Evolutionary conservation across 2,797 vertebrate genomes (phyloP).

Genomic region (Tenualosa thibaudeaui): DNA sequence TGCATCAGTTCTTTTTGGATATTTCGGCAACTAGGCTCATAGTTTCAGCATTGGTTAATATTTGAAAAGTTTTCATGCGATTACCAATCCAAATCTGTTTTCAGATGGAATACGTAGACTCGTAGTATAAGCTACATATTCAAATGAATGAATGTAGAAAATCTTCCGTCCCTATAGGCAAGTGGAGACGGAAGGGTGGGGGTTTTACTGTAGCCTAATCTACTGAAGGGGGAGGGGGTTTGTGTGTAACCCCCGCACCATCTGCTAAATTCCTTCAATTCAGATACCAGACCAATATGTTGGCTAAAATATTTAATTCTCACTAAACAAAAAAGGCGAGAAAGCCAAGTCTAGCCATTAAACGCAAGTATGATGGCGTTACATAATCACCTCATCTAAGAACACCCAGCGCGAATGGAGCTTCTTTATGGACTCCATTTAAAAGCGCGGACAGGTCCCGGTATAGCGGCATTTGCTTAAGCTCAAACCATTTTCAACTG

Average conservation of each 20-base stretch:
- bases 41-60: not conserved
- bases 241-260: conserved; percentile 55
- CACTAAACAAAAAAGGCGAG: not conserved
- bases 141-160: conserved; percentile 24
- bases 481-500: not conserved
- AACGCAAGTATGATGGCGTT: conserved; percentile 28
- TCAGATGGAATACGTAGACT: not conserved
- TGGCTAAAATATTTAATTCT: conserved; percentile 19
- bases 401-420: conserved; percentile 40
- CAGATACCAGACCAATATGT: conserved; percentile 35
- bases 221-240: conserved; percentile 44
- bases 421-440: conserved; percentile 40
- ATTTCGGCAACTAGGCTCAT: not conserved
- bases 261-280: conserved; percentile 66
- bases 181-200: conserved; percentile 24
- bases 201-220: conserved; percentile 40
- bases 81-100: not conserved
- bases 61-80: not conserved
- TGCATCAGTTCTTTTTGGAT: not conserved
- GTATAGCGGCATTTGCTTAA: not conserved
- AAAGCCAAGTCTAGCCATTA: not conserved
- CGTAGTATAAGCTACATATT: not conserved
- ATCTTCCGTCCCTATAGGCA: conserved; percentile 14
- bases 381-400: conserved; percentile 43
- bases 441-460: conserved; percentile 22